Base-by-base conservation (phyloP, 2,888 invertebrate species). In the Dermolepida albohirtum region DNA sequence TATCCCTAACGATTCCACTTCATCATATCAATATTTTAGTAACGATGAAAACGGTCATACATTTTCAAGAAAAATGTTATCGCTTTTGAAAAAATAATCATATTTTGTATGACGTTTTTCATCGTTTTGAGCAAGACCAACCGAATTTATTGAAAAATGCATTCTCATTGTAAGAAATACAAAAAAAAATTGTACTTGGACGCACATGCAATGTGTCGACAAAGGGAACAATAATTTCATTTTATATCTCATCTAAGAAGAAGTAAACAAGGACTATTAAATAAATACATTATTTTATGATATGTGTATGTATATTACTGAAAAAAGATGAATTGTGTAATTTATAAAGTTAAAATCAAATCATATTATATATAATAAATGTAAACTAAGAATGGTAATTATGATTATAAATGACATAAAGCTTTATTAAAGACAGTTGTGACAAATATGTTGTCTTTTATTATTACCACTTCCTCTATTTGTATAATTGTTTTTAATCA, bases 211-310 rank as follows among this genome's bases (percentile, higher is more conserved):
- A 10, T 29, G 22, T 22, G 29, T 50, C 17, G 50, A 39, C 39
- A 14, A 59, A 66, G 66, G 66, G 66, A 66, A 49, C 66, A 66
- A 66, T 50, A 16, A 59, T 57, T 66, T 66, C 39, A 43, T 57
- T 57, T 49, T 41, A 10, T 43, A 54, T 54, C 39, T 40, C 41
- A 57, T 55, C 22, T 43, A 57, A 41, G 17, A 41, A 55, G 6
- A 41, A 16, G 10, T 17, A 55, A 14, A 47, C 8, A 47, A 14
- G 17, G 17, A 55, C 11, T 1, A 8, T 1, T 16, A 59, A 59
- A 62, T 47, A 29, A 34, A 62, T 34, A 57, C 43, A 39, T 62
- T 62, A 62, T 62, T 62, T 62, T 62, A 49, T 62, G 29, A 62
- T 62, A 62, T 47, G 44, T 62, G 59, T 62, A 62, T 62, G 34